Evolutionary conservation across 2,888 invertebrate genomes (phyloP).

Genomic region (Pollenia angustigena): DNA sequence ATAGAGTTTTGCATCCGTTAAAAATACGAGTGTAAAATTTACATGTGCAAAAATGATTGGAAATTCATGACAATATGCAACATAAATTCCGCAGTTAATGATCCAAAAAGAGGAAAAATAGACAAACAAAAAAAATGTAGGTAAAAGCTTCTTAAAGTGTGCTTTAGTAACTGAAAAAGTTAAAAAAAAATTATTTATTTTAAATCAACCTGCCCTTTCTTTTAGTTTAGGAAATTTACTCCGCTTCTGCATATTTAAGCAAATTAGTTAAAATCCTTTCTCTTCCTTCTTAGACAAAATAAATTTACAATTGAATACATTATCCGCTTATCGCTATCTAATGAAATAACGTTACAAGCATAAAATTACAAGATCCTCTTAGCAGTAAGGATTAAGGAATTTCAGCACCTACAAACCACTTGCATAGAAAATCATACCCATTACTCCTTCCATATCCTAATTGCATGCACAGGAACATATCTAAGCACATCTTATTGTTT

Average conservation of each 20-base stretch:
- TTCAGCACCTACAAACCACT: conserved; percentile 61
- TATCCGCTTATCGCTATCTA: conserved; percentile 78
- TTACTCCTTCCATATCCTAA: neutral
- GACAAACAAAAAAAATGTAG: conserved; percentile 27
- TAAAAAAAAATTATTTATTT: conserved; percentile 10
- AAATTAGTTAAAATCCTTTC: conserved; percentile 64
- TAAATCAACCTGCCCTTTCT: conserved; percentile 21
- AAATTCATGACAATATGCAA: conserved; percentile 69
- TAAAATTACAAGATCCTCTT: conserved; percentile 72
- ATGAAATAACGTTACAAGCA: conserved; percentile 71
- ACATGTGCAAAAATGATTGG: conserved; percentile 30
- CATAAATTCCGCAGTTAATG: conserved; percentile 84
- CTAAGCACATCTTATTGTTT: conserved; percentile 42
- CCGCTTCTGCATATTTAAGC: conserved; percentile 59
- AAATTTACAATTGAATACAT: conserved; percentile 77
- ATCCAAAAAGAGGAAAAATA: conserved; percentile 78
- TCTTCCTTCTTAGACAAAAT: conserved; percentile 18
- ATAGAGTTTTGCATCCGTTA: conserved; percentile 68
- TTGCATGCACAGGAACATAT: neutral
- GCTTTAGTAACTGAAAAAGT: neutral
- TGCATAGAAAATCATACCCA: neutral
- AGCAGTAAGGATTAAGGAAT: conserved; percentile 64
- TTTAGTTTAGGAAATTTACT: neutral
- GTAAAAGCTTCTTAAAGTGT: neutral
- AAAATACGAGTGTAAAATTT: conserved; percentile 60